Percentiles rank a stretch among this genome's conserved stretches.
Conservation (phyloP, 2,797 vertebrate genomes). For the Scolopax bukidnonensis region DNA sequence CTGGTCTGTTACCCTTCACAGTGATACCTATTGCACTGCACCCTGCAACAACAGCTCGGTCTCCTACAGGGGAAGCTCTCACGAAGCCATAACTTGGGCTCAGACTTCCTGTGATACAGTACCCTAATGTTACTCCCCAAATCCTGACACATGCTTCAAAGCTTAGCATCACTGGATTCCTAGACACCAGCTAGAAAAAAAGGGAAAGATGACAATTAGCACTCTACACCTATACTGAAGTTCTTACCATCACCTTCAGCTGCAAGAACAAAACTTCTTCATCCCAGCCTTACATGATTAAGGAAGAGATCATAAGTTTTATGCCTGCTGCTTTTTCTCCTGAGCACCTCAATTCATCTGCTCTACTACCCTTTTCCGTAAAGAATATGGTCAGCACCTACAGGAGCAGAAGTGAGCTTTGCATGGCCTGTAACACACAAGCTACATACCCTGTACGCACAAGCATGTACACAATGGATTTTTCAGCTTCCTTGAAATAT, state of each 20-base stretch:
- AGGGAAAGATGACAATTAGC: neutral
- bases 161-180: neutral
- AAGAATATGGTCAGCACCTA: neutral
- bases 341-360: neutral
- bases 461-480: fast-evolving
- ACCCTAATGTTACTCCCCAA: neutral
- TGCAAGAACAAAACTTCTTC: neutral
- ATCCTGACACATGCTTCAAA: neutral
- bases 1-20: neutral
- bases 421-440: neutral
- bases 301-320: neutral
- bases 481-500: neutral
- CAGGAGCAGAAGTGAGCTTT: neutral
- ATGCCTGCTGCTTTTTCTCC: neutral
- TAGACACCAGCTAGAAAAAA: neutral
- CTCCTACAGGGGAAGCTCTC: neutral
- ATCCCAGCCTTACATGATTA: neutral
- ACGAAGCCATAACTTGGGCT: neutral
- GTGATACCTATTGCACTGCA: too few species aligned
- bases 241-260: neutral
- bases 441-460: fast-evolving
- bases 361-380: neutral
- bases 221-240: neutral
- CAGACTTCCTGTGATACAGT: neutral
- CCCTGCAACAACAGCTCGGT: neutral